Evolutionary conservation across 2,888 invertebrate genomes (phyloP).

Genomic region (Charanyca ferruginea): DNA sequence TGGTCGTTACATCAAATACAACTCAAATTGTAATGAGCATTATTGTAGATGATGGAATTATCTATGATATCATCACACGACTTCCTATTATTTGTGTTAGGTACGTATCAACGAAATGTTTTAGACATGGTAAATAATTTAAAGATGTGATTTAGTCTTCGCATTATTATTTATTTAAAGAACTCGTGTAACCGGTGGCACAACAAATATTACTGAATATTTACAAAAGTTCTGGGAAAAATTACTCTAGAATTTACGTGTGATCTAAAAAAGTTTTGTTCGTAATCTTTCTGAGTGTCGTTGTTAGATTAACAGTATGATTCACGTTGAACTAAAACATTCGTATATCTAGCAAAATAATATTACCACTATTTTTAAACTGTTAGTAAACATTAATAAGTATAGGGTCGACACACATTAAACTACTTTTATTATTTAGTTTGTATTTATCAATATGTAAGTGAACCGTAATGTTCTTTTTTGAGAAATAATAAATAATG

Average conservation of each 20-base stretch:
- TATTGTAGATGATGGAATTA: slow-evolving; percentile 33
- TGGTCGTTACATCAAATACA: slow-evolving; percentile 11
- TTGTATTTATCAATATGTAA: too few relatives aligned
- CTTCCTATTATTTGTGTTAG: slow-evolving; percentile 47
- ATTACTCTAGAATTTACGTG: slow-evolving; percentile 26
- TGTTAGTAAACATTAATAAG: slow-evolving; percentile 1
- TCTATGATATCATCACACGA: slow-evolving; percentile 55
- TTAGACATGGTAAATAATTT: slow-evolving; percentile 44
- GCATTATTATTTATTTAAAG: slow-evolving; percentile 44
- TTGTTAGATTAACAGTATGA: slow-evolving; percentile 30
- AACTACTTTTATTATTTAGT: too few relatives aligned
- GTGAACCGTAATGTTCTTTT: too few relatives aligned
- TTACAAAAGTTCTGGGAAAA: slow-evolving; percentile 28
- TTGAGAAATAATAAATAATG: too few relatives aligned
- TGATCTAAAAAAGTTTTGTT: slow-evolving; percentile 38
- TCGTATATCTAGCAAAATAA: slow-evolving; percentile 6
- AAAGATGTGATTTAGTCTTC: slow-evolving; percentile 54
- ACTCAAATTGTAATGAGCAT: slow-evolving; percentile 33
- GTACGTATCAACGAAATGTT: slow-evolving; percentile 46
- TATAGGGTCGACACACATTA: not conserved
- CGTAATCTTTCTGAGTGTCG: slow-evolving; percentile 22
- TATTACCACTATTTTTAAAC: slow-evolving; percentile 21
- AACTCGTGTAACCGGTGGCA: slow-evolving; percentile 44
- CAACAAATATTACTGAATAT: slow-evolving; percentile 45
- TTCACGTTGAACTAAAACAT: slow-evolving; percentile 36